phyloP scores from a whole-genome alignment of 2,888 invertebrate genomes.

The Coenonympha arcania region DNA sequence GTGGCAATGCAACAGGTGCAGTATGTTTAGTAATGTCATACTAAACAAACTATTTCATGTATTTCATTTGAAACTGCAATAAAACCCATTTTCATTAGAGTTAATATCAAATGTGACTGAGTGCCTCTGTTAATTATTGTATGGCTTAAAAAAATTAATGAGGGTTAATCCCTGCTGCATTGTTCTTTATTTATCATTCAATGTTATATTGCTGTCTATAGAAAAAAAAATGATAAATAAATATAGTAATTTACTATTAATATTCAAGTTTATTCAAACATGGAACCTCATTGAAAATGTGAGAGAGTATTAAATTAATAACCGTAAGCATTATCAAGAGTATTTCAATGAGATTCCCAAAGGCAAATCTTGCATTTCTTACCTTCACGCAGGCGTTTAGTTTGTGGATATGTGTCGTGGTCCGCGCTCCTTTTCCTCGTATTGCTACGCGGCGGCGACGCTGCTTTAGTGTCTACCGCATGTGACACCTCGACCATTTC shows the following conservation, averaged over 20 bases:
- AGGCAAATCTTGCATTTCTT: conserved; percentile 37
- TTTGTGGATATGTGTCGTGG: conserved; percentile 48
- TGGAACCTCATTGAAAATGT: conserved; percentile 42
- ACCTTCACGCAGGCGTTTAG: conserved; percentile 66
- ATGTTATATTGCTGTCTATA: conserved; percentile 7
- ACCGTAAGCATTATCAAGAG: conserved; percentile 4
- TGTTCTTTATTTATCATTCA: conserved; percentile 14
- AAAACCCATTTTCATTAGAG: conserved; percentile 39
- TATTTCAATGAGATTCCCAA: conserved; percentile 46
- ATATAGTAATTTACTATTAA: neutral
- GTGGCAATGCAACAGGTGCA: conserved; percentile 24
- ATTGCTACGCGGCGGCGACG: conserved; percentile 36
- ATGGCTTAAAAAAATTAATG: neutral
- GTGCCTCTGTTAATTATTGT: neutral
- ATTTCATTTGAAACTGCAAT: conserved; percentile 55
- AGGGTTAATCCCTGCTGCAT: conserved; percentile 35
- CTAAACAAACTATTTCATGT: neutral
- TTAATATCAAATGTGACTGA: conserved; percentile 7
- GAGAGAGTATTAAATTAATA: neutral
- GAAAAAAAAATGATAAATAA: conserved; percentile 1
- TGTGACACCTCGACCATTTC: conserved; percentile 57
- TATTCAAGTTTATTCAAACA: neutral
- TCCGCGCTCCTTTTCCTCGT: conserved; percentile 62
- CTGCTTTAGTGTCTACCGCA: conserved; percentile 28
- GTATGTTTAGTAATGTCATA: neutral